These are phyloP conservation scores for Sanderia malayensis DNA, from an alignment of 30 jellyfish, hydroid and myxozoan species.

Conservation along the genomic window DNA sequence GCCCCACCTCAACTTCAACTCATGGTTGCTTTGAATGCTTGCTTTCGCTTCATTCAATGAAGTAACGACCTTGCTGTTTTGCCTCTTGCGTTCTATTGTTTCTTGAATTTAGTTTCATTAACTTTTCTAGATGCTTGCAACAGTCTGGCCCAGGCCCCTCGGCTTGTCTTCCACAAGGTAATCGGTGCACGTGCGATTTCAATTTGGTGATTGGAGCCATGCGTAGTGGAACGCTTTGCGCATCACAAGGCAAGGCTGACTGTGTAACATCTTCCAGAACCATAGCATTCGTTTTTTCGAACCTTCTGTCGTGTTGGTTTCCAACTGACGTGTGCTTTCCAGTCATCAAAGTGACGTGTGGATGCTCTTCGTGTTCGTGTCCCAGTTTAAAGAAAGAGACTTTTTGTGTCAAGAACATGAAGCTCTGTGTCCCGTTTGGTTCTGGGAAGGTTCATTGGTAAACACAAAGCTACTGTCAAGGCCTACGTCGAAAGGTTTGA, in stretches of 20 bases:
- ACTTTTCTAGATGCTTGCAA: slow-evolving; percentile 40
- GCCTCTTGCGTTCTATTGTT: too few relatives aligned
- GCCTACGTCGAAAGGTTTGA: not conserved
- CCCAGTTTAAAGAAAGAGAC: slow-evolving; percentile 47
- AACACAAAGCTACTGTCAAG: not conserved
- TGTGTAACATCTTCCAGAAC: slow-evolving; percentile 50
- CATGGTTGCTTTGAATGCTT: too few relatives aligned
- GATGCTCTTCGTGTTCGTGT: slow-evolving; percentile 66
- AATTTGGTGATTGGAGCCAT: slow-evolving; percentile 42
- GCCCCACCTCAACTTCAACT: too few relatives aligned
- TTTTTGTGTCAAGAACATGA: slow-evolving; percentile 37
- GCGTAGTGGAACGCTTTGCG: slow-evolving; percentile 35
- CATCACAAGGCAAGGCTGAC: slow-evolving; percentile 28
- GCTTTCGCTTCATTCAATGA: too few relatives aligned
- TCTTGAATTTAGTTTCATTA: not conserved
- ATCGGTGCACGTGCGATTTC: slow-evolving; percentile 69
- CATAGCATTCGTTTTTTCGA: slow-evolving; percentile 26
- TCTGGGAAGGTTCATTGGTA: slow-evolving; percentile 62
- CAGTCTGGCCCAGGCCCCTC: slow-evolving; percentile 70
- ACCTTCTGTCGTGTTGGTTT: slow-evolving; percentile 67
- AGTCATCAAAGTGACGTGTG: slow-evolving; percentile 38
- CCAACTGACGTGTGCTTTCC: slow-evolving; percentile 71
- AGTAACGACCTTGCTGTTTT: too few relatives aligned
- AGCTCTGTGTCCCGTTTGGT: slow-evolving; percentile 78
- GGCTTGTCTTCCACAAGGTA: slow-evolving; percentile 76